These are phyloP conservation scores for Lophura nycthemera DNA, from an alignment of 2,113 vertebrate species.

Conservation along the genomic window DNA sequence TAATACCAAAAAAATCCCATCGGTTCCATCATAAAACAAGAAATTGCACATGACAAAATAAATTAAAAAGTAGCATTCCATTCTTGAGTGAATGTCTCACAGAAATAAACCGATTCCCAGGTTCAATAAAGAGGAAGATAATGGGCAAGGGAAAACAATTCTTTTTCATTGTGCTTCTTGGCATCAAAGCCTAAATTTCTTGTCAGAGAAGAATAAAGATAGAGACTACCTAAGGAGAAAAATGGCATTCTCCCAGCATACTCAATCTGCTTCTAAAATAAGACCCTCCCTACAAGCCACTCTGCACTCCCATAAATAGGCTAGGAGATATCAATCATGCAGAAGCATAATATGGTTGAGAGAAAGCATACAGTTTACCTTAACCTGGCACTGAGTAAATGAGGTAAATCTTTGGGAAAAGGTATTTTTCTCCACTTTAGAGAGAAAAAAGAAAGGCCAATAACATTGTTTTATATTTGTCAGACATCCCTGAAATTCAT, in stretches of 20 bases:
- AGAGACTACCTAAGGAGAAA: not conserved
- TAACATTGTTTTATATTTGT: not conserved
- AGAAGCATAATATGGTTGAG: not conserved
- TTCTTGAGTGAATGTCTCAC: not conserved
- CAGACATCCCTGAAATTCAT: not conserved
- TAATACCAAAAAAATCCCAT: slow-evolving; percentile 35
- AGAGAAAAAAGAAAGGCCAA: not conserved
- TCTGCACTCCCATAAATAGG: not conserved
- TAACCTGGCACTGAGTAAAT: not conserved
- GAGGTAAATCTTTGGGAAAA: not conserved
- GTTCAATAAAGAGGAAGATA: slow-evolving; percentile 33
- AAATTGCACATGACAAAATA: slow-evolving; percentile 36
- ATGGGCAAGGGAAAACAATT: not conserved
- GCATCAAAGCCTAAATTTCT: not conserved
- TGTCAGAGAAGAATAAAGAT: slow-evolving; percentile 21
- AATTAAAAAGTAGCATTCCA: slow-evolving; percentile 14
- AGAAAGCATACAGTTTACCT: not conserved
- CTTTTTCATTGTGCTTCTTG: slow-evolving; percentile 46
- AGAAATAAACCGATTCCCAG: slow-evolving; percentile 37
- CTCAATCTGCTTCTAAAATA: not conserved
- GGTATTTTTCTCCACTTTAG: not conserved
- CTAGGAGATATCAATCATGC: not conserved
- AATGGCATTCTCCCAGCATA: not conserved
- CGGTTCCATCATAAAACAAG: slow-evolving; percentile 29
- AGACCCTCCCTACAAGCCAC: not conserved